These are phyloP conservation scores for Phrynocephalus forsythii DNA, from an alignment of 2,797 vertebrate species.

Conservation along the genomic window DNA sequence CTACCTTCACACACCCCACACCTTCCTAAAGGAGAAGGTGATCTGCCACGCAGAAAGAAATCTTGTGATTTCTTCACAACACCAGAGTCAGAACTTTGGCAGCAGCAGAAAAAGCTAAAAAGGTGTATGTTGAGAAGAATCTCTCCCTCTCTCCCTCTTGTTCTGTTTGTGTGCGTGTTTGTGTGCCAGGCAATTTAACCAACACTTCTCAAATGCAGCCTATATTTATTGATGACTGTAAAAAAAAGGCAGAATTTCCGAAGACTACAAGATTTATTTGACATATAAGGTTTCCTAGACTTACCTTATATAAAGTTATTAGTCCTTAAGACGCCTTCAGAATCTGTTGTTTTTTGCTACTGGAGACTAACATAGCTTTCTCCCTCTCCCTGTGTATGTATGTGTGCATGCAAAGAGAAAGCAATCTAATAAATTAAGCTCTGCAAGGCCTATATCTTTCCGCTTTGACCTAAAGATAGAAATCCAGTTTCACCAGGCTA, in stretches of 20 bases:
- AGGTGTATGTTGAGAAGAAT: not conserved
- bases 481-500: conserved; percentile 55
- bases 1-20: not conserved
- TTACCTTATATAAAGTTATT: no score
- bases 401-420: no score
- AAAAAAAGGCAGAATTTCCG: not conserved
- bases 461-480: conserved; percentile 61
- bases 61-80: conserved; percentile 62
- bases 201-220: conserved; percentile 35
- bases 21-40: conserved; percentile 44
- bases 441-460: not conserved
- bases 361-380: no score
- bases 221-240: conserved; percentile 14
- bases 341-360: no score
- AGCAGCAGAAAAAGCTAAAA: conserved; percentile 49
- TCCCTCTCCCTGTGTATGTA: no score
- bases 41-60: conserved; percentile 55
- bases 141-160: not conserved
- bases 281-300: no score
- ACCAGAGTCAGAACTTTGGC: conserved; percentile 57
- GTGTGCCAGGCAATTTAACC: conserved; percentile 8
- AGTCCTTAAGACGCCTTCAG: no score
- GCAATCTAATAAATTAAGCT: not conserved
- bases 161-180: not conserved
- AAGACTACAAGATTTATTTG: no score